These are phyloP conservation scores for Halisarca cf. caerulea DNA, from an alignment of 37 sponge, comb jelly and placozoan species.

Conservation along the genomic window DNA sequence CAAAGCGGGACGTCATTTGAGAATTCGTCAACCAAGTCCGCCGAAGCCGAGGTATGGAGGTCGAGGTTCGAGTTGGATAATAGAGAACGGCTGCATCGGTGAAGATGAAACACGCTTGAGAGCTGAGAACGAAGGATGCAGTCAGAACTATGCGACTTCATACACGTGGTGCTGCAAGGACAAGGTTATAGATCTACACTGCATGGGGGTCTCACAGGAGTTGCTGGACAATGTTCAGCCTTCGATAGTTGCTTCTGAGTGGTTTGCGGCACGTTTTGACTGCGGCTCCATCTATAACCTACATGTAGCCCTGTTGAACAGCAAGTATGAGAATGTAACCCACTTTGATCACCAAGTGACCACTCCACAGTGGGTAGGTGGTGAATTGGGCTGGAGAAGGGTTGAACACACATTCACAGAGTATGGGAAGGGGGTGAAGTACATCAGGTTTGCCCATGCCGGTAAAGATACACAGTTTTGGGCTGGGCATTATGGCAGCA, in stretches of 20 bases:
- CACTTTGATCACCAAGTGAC: neutral
- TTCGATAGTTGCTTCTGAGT: constrained; percentile 46
- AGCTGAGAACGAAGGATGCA: constrained; percentile 39
- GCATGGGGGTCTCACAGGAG: constrained; percentile 3
- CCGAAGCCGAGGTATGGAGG: neutral
- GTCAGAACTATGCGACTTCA: constrained; percentile 50
- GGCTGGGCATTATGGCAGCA: constrained; percentile 73
- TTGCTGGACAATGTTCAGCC: constrained; percentile 49
- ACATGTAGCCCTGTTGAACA: constrained; percentile 37
- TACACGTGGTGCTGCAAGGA: constrained; percentile 48
- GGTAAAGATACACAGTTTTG: constrained; percentile 70
- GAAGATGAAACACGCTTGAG: neutral
- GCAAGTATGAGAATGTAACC: neutral
- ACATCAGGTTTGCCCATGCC: constrained; percentile 45
- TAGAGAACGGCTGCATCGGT: constrained; percentile 3
- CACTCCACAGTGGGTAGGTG: constrained; percentile 53
- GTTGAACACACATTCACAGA: constrained; percentile 34
- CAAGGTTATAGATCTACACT: constrained; percentile 31
- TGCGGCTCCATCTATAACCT: constrained; percentile 55
- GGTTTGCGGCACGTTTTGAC: constrained; percentile 55
- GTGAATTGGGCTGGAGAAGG: constrained; percentile 51
- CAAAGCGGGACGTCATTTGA: neutral
- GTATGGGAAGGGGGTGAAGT: constrained; percentile 57
- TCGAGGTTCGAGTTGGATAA: constrained; percentile 33
- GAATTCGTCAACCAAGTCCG: neutral